Evolutionary conservation across 2,797 vertebrate genomes (phyloP), one percentile per base, ranked within the genome.

Genomic region (Myripristis murdjan): DNA sequence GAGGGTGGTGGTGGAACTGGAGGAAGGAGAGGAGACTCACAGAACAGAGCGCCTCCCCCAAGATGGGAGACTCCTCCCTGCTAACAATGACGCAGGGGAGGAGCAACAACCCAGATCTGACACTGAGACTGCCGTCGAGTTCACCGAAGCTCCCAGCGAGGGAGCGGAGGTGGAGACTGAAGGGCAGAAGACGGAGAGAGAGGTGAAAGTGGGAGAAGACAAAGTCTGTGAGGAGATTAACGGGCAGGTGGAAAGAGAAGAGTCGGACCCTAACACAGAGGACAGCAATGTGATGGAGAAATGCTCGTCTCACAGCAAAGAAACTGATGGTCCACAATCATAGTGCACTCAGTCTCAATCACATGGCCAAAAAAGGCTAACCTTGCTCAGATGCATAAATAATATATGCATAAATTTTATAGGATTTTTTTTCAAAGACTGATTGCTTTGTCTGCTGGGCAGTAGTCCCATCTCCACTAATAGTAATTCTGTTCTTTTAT

Each of bases 121-220:
- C 52, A 56, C 57, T 57, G 57, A 75, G 26, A 79, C 48, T 10
- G 47, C 64, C 7, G 56, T 51, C 31, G 55, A 76, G 44, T 10
- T 70, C 7, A 58, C 33, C 60, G 53, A 51, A 44, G 35, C 12
- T 48, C 44, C 62, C 35, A 53, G 57, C 14, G 22, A 47, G 1
- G 41, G 37, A 54, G 61, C 4, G 11, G 28, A 44, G 23, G 24
- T 8, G 11, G 72, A 61, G 64, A n/a, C 16, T 16, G 20, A 76
- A 0, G 12, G 2, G 20, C 18, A 35, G 23, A 46, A 16, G 11
- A 20, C 43, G 12, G 64, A 67, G 37, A 59, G 62, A 12, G 47
- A 44, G 35, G 5, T 10, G 22, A 55, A 69, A 51, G 72, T 71
- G 14, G 20, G 1, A 37, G 67, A 43, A 4, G 23, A 52, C 1